Base-by-base conservation (phyloP, 1,140 invertebrate genomes). In the Drosophila arawakana region DNA sequence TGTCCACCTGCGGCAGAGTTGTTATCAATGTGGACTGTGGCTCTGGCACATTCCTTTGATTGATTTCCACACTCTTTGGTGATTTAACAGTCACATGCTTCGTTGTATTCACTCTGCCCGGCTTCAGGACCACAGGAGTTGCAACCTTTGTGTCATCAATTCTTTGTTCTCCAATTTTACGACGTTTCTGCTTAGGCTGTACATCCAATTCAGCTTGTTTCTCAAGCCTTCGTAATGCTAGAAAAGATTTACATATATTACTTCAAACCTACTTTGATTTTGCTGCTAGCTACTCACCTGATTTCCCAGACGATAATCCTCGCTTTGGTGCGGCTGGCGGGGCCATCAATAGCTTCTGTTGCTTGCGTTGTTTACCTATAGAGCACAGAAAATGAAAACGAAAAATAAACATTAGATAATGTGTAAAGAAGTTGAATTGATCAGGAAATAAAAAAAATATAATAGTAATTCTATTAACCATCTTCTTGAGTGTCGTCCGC, bases 391-490 rank as follows among this genome's bases (percentile, higher is more conserved):
- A 30, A 13, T 11, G n/a, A 3, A 54, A 37, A 30, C 75, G 39
- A 68, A 43, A 11, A 47, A 55, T 8, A 0, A 25, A 54, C 18
- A 41, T 74, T 65, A 79, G 49, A 66, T 7, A 46, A 7, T 5
- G 4, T 18, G 18, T 37, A 0, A 13, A 30, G 7, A 13, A 7
- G 13, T 39, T 62, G 15, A 10, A 43, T 18, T 6, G n/a, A 30
- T n/a, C 35, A 34, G 6, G 13, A 35, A 25, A 8, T 9, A 11
- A 18, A 10, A 18, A 30, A 8, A 37, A 13, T 44, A 55, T 72
- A 65, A 71, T 57, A 69, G 58, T 61, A 76, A 63, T 63, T 78
- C 67, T 89, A 88, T 89, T 88, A 89, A 88, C 83, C 83, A 75
- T 88, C 80, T 89, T 68, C 47, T 1, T 72, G 62, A 35, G 71